Evolutionary conservation across 2,888 invertebrate species (phyloP).

Genomic region (Spilarctia lutea): DNA sequence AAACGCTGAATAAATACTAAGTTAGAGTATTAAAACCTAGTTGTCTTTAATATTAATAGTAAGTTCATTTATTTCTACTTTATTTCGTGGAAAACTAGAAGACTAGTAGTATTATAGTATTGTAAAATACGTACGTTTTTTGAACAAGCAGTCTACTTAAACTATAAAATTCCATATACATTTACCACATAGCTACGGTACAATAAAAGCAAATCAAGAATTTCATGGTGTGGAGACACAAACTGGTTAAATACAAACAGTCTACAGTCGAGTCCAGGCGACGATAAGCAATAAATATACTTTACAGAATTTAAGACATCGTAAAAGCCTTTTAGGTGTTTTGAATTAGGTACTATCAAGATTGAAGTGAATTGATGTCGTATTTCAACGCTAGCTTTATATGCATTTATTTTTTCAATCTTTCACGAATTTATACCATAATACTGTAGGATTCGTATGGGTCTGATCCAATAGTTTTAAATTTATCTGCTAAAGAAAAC

Average conservation of each 20-base stretch:
- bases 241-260: slow-evolving; percentile 1
- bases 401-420: background rate
- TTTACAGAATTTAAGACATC: slow-evolving; percentile 8
- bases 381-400: slow-evolving; percentile 2
- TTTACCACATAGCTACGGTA: slow-evolving; percentile 5
- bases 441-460: background rate
- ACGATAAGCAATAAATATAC: slow-evolving; percentile 1
- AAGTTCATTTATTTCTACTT: too few species aligned
- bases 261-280: slow-evolving; percentile 7
- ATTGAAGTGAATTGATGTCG: background rate
- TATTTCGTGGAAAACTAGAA: too few species aligned
- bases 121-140: background rate
- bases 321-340: slow-evolving; percentile 10
- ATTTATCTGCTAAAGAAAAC: background rate
- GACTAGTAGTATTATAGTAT: too few species aligned
- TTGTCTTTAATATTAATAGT: too few species aligned
- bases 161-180: background rate
- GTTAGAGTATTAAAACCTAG: too few species aligned
- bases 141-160: background rate
- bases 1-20: too few species aligned
- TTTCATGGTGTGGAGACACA: slow-evolving; percentile 12
- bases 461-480: background rate
- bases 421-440: background rate
- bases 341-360: background rate
- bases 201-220: slow-evolving; percentile 16